These are phyloP conservation scores for Cryptocheilus praepositus DNA, from an alignment of 2,888 invertebrate species.

Conservation along the genomic window DNA sequence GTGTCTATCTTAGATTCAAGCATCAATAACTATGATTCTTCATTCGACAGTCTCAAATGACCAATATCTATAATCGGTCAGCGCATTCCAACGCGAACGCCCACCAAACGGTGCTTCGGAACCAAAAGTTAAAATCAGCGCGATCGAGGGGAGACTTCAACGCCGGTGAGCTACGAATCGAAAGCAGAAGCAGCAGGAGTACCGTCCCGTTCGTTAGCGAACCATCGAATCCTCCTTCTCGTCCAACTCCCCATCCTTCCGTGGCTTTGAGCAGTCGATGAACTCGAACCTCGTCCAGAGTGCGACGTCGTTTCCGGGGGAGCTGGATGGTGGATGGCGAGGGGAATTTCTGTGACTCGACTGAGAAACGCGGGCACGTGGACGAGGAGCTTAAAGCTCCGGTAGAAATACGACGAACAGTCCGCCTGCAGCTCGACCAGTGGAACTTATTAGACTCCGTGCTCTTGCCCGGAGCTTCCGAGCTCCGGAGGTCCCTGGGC, in stretches of 20 bases:
- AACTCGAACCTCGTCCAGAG: background rate
- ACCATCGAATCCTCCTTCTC: background rate
- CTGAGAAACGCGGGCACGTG: slow-evolving; percentile 30
- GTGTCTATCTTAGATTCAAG: too few relatives aligned
- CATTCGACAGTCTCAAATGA: too few relatives aligned
- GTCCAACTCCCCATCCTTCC: background rate
- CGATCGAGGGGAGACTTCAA: slow-evolving; percentile 51
- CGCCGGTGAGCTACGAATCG: slow-evolving; percentile 53
- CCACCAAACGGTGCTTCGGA: background rate
- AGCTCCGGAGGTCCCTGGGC: slow-evolving; percentile 64
- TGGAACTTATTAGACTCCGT: slow-evolving; percentile 72
- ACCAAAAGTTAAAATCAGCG: slow-evolving; percentile 23
- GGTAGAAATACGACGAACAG: slow-evolving; percentile 67
- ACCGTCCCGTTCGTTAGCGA: slow-evolving; percentile 13
- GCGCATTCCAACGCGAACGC: too few relatives aligned
- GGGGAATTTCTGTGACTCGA: slow-evolving; percentile 3
- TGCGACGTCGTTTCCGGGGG: background rate
- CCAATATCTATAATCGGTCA: too few relatives aligned
- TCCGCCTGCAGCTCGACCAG: slow-evolving; percentile 62
- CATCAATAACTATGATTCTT: too few relatives aligned
- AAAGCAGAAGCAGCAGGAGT: slow-evolving; percentile 41
- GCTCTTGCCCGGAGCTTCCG: slow-evolving; percentile 61
- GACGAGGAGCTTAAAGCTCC: slow-evolving; percentile 55
- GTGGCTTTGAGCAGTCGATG: background rate
- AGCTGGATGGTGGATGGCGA: too few relatives aligned